Evolutionary conservation across 1,140 invertebrate genomes (phyloP).

Genomic region (Bombus sibiricus): DNA sequence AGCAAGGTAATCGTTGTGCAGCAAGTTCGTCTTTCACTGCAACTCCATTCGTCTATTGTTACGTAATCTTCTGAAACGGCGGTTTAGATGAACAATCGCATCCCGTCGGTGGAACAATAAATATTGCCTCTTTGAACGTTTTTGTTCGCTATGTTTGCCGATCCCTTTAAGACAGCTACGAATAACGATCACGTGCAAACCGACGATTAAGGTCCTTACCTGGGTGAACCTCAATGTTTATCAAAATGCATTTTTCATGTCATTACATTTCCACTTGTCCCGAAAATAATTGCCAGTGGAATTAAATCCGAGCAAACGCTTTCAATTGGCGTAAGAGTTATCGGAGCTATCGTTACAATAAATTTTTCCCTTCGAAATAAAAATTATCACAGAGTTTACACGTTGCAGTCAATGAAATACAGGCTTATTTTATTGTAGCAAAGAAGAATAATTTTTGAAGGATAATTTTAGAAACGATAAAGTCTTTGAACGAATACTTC

Average conservation of each 20-base stretch:
- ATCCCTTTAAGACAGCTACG: neutral
- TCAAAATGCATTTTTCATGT: neutral
- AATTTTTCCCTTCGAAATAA: too few species aligned
- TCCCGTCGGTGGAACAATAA: slow-evolving; percentile 9
- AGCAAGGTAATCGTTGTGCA: neutral
- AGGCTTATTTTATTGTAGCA: too few species aligned
- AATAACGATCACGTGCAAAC: slow-evolving; percentile 11
- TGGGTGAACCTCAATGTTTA: neutral
- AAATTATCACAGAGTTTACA: too few species aligned
- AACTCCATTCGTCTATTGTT: slow-evolving; percentile 16
- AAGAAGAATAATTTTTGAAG: too few species aligned
- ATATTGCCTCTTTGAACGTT: neutral
- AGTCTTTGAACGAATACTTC: too few species aligned
- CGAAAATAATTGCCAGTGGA: neutral
- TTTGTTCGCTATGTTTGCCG: neutral
- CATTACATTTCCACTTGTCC: too few species aligned
- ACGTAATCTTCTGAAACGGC: slow-evolving; percentile 11
- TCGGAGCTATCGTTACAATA: too few species aligned
- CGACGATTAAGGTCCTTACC: neutral
- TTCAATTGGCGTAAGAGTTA: neutral
- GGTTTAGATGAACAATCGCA: slow-evolving; percentile 16
- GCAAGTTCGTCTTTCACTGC: slow-evolving; percentile 9
- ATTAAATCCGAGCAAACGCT: neutral
- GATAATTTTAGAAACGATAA: too few species aligned
- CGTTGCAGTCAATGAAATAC: too few species aligned